Percentiles rank a stretch among this genome's conserved stretches.
Evolutionary conservation across 2,888 invertebrate species (phyloP).

Genomic region (Mayetiola destructor): DNA sequence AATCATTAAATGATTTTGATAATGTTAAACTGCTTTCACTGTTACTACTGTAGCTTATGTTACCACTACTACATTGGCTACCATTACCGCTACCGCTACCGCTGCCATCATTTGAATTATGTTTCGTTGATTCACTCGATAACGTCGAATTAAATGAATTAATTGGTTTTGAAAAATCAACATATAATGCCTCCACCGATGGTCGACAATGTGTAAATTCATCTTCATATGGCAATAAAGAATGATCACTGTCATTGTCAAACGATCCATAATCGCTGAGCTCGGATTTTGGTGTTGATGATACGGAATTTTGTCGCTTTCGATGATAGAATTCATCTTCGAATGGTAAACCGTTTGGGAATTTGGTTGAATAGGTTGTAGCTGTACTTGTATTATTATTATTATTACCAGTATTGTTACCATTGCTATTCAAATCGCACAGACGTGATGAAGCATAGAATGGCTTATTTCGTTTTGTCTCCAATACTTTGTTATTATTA

Average conservation of each 20-base stretch:
- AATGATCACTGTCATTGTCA: conserved; percentile 11
- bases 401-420: not conserved
- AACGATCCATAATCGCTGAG: conserved; percentile 10
- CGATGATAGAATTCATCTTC: conserved; percentile 31
- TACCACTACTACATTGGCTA: not conserved
- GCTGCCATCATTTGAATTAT: conserved; percentile 3
- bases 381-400: not conserved
- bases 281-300: conserved; percentile 1
- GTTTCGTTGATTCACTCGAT: conserved; percentile 8
- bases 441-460: too few relatives aligned
- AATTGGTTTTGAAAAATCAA: conserved; percentile 32
- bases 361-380: conserved; percentile 31
- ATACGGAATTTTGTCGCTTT: conserved; percentile 5
- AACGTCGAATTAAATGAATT: conserved; percentile 1
- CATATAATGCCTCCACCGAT: conserved; percentile 33
- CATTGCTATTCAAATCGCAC: not conserved
- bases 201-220: conserved; percentile 35
- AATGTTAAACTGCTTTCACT: not conserved
- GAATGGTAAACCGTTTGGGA: conserved; percentile 34
- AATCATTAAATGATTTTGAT: conserved; percentile 15
- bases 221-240: conserved; percentile 23
- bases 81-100: not conserved
- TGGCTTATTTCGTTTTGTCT: not conserved
- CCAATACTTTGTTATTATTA: not conserved
- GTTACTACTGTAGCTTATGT: not conserved